Evolutionary conservation across 2,888 invertebrate species (phyloP).

Genomic region (Keiferia lycopersicella): DNA sequence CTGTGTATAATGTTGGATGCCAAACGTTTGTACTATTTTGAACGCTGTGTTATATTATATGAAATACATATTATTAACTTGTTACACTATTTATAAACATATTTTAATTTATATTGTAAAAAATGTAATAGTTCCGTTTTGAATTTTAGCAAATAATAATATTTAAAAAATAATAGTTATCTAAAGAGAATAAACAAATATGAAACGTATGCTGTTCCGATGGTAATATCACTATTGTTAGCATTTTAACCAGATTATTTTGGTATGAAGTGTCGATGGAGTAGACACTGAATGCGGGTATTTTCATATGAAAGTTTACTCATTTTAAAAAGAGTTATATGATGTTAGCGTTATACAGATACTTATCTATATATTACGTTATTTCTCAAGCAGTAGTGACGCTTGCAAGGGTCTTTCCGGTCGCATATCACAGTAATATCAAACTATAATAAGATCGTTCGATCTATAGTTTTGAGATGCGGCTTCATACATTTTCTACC

Average conservation of each 20-base stretch:
- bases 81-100: slow-evolving; percentile 47
- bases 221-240: slow-evolving; percentile 42
- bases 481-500: slow-evolving; percentile 48
- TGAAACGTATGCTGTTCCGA: slow-evolving; percentile 45
- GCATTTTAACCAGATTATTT: slow-evolving; percentile 69
- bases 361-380: slow-evolving; percentile 11
- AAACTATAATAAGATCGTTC: slow-evolving; percentile 36
- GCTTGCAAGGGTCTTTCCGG: slow-evolving; percentile 22
- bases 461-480: slow-evolving; percentile 52
- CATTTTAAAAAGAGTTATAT: slow-evolving; percentile 42
- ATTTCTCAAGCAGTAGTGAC: slow-evolving; percentile 11
- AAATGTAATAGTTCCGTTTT: slow-evolving; percentile 35
- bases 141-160: slow-evolving; percentile 23
- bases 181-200: slow-evolving; percentile 26
- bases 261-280: slow-evolving; percentile 45
- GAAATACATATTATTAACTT: slow-evolving; percentile 41
- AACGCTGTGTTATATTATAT: slow-evolving; percentile 44
- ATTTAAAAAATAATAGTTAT: slow-evolving; percentile 27
- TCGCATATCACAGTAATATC: slow-evolving; percentile 31
- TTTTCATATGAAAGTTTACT: slow-evolving; percentile 67
- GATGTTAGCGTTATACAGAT: slow-evolving; percentile 26
- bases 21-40: slow-evolving; percentile 58
- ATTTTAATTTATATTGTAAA: slow-evolving; percentile 40
- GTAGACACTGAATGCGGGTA: slow-evolving; percentile 53
- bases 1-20: slow-evolving; percentile 57